phyloP scores from a whole-genome alignment of 2,797 vertebrate genomes.

The Centropyge bicolor region DNA sequence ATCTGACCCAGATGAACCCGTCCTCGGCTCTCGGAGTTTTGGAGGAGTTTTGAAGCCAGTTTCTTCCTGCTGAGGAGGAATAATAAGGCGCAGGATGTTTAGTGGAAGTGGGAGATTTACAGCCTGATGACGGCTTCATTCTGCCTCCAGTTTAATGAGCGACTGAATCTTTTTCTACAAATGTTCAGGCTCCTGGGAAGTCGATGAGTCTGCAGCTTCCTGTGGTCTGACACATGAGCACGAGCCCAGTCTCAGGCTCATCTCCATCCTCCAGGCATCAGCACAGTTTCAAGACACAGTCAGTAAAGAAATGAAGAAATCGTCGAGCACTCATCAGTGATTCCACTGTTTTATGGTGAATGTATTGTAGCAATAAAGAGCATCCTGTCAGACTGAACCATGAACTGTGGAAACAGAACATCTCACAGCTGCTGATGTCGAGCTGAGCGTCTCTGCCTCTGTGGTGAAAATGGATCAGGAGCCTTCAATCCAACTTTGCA shows the following conservation, averaged over 20 bases:
- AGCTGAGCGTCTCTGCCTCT: too few relatives aligned
- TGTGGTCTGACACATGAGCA: neutral
- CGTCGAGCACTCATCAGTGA: neutral
- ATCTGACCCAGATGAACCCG: constrained; percentile 21
- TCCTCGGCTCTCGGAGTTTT: neutral
- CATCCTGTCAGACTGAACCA: neutral
- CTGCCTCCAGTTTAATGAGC: constrained; percentile 26
- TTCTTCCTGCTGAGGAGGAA: neutral
- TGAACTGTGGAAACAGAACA: neutral
- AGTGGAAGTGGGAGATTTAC: constrained; percentile 18
- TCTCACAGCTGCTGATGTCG: neutral
- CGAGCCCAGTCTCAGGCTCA: too few relatives aligned
- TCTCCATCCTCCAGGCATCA: too few relatives aligned
- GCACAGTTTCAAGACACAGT: too few relatives aligned
- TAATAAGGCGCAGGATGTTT: constrained; percentile 14
- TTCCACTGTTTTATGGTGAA: neutral
- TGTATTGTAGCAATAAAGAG: neutral
- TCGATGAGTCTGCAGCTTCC: constrained; percentile 24
- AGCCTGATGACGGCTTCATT: constrained; percentile 17
- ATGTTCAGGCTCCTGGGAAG: constrained; percentile 26
- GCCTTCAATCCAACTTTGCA: too few relatives aligned
- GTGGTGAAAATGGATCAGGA: too few relatives aligned
- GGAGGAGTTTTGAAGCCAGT: too few relatives aligned
- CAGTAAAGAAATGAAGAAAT: neutral
- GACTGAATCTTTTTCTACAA: constrained; percentile 21